phyloP scores from a whole-genome alignment of 1,140 invertebrate species.

The Microplitis demolitor region DNA sequence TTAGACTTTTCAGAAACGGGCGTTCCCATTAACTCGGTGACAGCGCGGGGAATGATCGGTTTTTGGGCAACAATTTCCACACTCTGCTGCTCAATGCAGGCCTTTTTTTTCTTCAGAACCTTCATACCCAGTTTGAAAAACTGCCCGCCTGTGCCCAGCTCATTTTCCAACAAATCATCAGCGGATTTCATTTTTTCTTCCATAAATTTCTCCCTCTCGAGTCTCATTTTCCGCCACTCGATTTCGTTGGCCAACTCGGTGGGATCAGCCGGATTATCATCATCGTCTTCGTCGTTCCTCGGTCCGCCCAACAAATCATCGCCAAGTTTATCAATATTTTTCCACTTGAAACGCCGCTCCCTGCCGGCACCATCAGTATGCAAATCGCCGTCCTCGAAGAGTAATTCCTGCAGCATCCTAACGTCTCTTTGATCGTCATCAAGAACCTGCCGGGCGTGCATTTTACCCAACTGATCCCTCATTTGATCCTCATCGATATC shows the following conservation, averaged over 20 bases:
- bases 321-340: conserved; percentile 65
- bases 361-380: conserved; percentile 72
- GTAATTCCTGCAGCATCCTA: conserved; percentile 76
- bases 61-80: background rate
- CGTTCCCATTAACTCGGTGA: conserved; percentile 35
- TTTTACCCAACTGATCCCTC: conserved; percentile 69
- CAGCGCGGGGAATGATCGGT: conserved; percentile 29
- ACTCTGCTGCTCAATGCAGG: conserved; percentile 7
- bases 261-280: conserved; percentile 59
- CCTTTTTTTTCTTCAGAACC: conserved; percentile 40
- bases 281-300: conserved; percentile 55
- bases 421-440: conserved; percentile 84
- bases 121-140: conserved; percentile 51
- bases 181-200: conserved; percentile 56
- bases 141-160: conserved; percentile 43
- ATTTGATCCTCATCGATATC: conserved; percentile 72
- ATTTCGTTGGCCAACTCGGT: conserved; percentile 70
- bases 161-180: conserved; percentile 36
- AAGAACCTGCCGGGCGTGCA: conserved; percentile 75
- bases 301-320: conserved; percentile 42
- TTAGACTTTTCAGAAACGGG: conserved; percentile 23
- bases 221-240: conserved; percentile 70
- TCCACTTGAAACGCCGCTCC: conserved; percentile 81
- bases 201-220: conserved; percentile 71
- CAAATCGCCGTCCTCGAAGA: conserved; percentile 87